Percentiles rank a stretch among this genome's conserved stretches.
These are phyloP conservation scores for Ophion ventricosus DNA, from an alignment of 2,888 invertebrate genomes.

Conservation along the genomic window DNA sequence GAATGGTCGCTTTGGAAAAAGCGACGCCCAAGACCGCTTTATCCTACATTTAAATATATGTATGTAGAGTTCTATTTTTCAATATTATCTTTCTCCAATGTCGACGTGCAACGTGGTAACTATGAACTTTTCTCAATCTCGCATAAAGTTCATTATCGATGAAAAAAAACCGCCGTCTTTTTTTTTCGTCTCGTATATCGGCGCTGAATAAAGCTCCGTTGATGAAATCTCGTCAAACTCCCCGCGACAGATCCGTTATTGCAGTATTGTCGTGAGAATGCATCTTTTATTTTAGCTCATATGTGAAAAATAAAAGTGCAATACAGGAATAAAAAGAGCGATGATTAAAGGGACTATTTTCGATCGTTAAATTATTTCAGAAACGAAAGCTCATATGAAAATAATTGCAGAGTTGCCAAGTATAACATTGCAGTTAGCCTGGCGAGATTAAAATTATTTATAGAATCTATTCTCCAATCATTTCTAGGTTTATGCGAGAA, in stretches of 20 bases:
- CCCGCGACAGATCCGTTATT: slow-evolving; percentile 32
- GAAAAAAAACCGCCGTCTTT: background rate
- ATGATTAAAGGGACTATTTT: slow-evolving; percentile 10
- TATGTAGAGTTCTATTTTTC: slow-evolving; percentile 13
- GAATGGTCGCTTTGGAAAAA: slow-evolving; percentile 32
- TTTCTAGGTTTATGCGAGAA: background rate
- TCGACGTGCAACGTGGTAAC: background rate
- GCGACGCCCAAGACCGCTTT: background rate
- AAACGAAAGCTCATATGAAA: background rate
- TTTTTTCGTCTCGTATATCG: slow-evolving; percentile 23
- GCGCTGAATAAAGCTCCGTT: slow-evolving; percentile 14
- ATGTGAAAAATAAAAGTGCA: background rate
- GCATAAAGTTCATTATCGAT: slow-evolving; percentile 44
- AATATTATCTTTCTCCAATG: background rate
- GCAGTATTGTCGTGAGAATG: slow-evolving; percentile 24
- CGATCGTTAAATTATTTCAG: background rate
- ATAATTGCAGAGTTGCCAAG: background rate
- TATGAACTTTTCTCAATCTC: slow-evolving; percentile 30
- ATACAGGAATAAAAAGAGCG: slow-evolving; percentile 5
- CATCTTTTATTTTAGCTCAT: slow-evolving; percentile 14
- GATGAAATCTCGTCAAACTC: slow-evolving; percentile 34
- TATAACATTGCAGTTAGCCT: background rate
- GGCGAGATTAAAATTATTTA: background rate
- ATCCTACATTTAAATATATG: background rate
- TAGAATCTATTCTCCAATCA: background rate